phyloP scores from a whole-genome alignment of 2,113 vertebrate genomes.

The Festucalex cinctus region DNA sequence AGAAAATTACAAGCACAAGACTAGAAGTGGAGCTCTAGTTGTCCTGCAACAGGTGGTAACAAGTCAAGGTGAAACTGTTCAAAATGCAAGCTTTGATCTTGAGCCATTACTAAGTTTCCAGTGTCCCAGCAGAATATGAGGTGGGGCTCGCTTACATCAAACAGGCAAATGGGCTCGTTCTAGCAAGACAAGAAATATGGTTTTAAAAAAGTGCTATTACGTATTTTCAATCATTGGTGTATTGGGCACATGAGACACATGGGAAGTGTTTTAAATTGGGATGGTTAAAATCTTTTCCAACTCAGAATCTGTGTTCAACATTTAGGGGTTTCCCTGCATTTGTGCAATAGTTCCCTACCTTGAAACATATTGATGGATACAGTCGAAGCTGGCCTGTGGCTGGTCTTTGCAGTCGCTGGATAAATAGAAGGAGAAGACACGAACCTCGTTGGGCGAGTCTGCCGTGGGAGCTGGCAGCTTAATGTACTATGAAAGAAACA shows the following conservation, averaged over 20 bases:
- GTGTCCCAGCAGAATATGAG: no score
- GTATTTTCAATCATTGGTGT: background rate
- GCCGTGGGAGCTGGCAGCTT: slow-evolving; percentile 73
- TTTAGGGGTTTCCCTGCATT: slow-evolving; percentile 25
- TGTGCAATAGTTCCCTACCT: slow-evolving; percentile 57
- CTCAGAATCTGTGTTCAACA: no score
- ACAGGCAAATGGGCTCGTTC: background rate
- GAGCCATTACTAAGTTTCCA: no score
- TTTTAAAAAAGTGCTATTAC: no score
- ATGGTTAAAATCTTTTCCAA: no score
- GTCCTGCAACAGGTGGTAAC: slow-evolving; percentile 38
- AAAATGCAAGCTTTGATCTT: no score
- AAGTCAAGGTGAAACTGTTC: background rate
- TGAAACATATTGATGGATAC: slow-evolving; percentile 69
- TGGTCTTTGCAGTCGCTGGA: slow-evolving; percentile 81
- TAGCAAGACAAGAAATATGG: background rate
- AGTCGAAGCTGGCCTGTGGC: slow-evolving; percentile 78
- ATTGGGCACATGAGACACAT: background rate
- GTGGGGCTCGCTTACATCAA: background rate
- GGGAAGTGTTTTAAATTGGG: no score
- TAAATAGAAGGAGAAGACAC: slow-evolving; percentile 80
- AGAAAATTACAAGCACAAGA: slow-evolving; percentile 3
- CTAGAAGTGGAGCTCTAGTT: slow-evolving; percentile 26
- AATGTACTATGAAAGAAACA: slow-evolving; percentile 69
- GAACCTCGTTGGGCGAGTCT: slow-evolving; percentile 60